Evolutionary conservation across 2,888 invertebrate genomes (phyloP), one percentile per base, ranked within the genome.

Genomic region (Cephalotes varians): DNA sequence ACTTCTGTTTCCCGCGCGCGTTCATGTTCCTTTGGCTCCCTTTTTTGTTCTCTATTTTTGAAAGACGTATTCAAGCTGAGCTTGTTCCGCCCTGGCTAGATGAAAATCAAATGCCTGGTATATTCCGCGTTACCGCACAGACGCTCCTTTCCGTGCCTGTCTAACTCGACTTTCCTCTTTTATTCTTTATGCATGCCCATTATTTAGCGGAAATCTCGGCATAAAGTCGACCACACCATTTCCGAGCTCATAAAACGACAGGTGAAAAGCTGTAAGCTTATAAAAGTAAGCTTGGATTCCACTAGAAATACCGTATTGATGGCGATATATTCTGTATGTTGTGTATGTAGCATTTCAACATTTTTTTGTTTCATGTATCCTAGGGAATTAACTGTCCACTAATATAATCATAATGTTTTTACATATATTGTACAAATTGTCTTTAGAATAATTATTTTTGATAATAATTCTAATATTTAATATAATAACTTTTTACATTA

Each of bases 51-150:
- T 62, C 47, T 25, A 12, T 37, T 71, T 51, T 25, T 56, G 25
- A 51, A 56, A 79, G n/a, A 18, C 56, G 18, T 34, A 79, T 77
- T 77, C 56, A 58, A 71, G 44, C 56, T 44, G 56, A 9, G 47
- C 56, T 69, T 71, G 77, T 58, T 79, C 44, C 56, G 44, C n/a
- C 44, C 34, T 44, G 44, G 77, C 34, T 71, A 58, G 77, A 76
- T 76, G 67, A 79, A 79, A 79, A 79, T 79, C 77, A 79, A 79
- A 71, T 71, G 56, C 34, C 34, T n/a, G 67, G 25, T 40, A n/a
- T 69, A 77, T 71, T 67, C 56, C 31, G 69, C 31, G 69, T 65
- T 76, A 18, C 51, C 51, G 28, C 40, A 54, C 69, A 31, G 49
- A 65, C 51, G 54, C 56, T 77, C 21, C 44, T 34, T 56, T 40